Conservation (phyloP, 2,888 invertebrate species). For the Callinectes sapidus region DNA sequence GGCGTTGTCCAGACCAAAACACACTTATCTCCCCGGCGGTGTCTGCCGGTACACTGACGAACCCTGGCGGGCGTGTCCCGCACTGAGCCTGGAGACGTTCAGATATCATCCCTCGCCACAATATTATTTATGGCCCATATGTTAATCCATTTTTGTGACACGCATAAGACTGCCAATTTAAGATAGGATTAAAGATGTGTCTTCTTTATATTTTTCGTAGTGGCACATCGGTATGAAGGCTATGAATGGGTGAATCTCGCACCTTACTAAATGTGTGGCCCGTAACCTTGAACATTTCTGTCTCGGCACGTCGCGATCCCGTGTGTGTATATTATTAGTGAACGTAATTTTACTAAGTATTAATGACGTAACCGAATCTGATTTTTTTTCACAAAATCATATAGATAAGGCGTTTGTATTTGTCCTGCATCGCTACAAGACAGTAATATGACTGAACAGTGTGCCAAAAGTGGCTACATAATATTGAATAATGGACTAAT, state of each 20-base stretch:
- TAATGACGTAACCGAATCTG: not conserved
- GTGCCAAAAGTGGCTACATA: not conserved
- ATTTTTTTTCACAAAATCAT: not conserved
- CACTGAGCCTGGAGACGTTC: slow-evolving; percentile 36
- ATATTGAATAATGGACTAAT: no score
- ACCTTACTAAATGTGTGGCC: not conserved
- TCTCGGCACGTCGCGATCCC: not conserved
- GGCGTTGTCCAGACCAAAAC: not conserved
- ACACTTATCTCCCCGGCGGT: not conserved
- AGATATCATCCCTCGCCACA: slow-evolving; percentile 43
- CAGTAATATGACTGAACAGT: not conserved
- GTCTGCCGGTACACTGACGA: slow-evolving; percentile 64
- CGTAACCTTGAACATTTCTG: slow-evolving; percentile 5
- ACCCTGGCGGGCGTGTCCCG: slow-evolving; percentile 57
- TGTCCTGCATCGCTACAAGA: not conserved
- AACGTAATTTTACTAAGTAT: slow-evolving; percentile 2
- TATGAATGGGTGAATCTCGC: not conserved
- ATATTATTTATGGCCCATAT: not conserved
- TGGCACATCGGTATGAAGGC: not conserved
- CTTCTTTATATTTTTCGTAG: not conserved
- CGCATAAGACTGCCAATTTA: not conserved
- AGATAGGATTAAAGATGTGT: not conserved
- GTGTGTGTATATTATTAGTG: slow-evolving; percentile 27
- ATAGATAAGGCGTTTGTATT: not conserved
- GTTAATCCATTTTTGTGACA: not conserved